phyloP scores from a whole-genome alignment of 1,140 invertebrate species.

The Arion vulgaris region DNA sequence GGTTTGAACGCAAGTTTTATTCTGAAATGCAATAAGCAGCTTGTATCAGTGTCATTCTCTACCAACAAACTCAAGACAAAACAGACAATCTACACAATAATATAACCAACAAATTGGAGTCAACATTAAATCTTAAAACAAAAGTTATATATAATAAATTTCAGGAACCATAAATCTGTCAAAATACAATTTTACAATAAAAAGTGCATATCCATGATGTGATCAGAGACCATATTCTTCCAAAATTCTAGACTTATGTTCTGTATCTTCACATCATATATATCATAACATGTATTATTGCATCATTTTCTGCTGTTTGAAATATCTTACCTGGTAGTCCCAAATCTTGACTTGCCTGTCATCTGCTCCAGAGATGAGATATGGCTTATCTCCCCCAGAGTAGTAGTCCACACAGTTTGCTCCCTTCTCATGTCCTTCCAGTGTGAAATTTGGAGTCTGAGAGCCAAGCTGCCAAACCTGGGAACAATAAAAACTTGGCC shows the following conservation, averaged over 20 bases:
- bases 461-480: constrained; percentile 97
- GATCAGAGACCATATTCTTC: too few species aligned
- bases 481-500: background rate
- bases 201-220: too few species aligned
- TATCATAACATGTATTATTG: too few species aligned
- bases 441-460: constrained; percentile 96
- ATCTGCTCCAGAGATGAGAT: constrained; percentile 98
- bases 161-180: too few species aligned
- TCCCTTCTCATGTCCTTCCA: constrained; percentile 99
- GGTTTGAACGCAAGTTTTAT: constrained; percentile 99
- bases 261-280: too few species aligned
- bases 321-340: constrained; percentile 92
- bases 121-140: background rate
- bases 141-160: background rate
- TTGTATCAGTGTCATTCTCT: background rate
- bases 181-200: too few species aligned
- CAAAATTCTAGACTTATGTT: too few species aligned
- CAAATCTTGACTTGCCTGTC: constrained; percentile 98
- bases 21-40: constrained; percentile 77
- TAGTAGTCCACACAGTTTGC: constrained; percentile 99
- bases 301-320: too few species aligned
- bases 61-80: too few species aligned
- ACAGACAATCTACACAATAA: background rate
- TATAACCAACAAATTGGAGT: background rate
- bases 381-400: constrained; percentile 99